Evolutionary conservation across 2,888 invertebrate species (phyloP).

Genomic region (Agapetus fuscipes): DNA sequence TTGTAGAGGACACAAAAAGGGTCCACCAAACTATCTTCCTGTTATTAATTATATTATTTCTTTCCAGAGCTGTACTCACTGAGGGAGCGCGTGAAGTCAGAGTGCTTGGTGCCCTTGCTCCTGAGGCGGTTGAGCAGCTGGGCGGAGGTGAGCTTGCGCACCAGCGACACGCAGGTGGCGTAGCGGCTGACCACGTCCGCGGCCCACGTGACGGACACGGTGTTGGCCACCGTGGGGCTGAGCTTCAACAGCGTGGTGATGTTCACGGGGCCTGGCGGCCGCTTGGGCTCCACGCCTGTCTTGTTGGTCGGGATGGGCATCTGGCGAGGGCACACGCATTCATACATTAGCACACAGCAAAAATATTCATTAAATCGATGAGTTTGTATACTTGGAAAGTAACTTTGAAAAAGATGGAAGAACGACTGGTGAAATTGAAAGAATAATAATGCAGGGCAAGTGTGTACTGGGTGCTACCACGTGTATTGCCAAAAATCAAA

Average conservation of each 20-base stretch:
- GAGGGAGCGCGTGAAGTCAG: conserved; percentile 82
- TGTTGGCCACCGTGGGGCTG: conserved; percentile 78
- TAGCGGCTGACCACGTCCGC: conserved; percentile 77
- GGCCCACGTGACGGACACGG: conserved; percentile 82
- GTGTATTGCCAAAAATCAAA: no score
- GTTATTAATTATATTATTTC: no score
- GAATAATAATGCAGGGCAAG: no score
- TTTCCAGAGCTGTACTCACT: no score
- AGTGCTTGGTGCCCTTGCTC: conserved; percentile 76
- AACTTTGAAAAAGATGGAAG: no score
- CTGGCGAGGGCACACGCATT: conserved; percentile 34
- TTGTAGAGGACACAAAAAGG: no score
- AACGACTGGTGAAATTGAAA: no score
- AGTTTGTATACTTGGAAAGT: no score
- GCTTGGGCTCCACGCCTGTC: conserved; percentile 91
- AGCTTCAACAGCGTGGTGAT: conserved; percentile 81
- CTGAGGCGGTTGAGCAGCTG: conserved; percentile 76
- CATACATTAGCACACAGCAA: not conserved
- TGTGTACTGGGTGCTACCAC: no score
- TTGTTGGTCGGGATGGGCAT: conserved; percentile 96
- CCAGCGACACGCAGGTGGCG: conserved; percentile 78
- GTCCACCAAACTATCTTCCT: no score
- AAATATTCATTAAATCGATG: no score
- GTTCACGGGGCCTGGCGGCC: conserved; percentile 93
- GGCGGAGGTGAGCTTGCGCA: conserved; percentile 75